Evolutionary conservation across 2,113 vertebrate genomes (phyloP).

Genomic region (Hemiprocne comata): DNA sequence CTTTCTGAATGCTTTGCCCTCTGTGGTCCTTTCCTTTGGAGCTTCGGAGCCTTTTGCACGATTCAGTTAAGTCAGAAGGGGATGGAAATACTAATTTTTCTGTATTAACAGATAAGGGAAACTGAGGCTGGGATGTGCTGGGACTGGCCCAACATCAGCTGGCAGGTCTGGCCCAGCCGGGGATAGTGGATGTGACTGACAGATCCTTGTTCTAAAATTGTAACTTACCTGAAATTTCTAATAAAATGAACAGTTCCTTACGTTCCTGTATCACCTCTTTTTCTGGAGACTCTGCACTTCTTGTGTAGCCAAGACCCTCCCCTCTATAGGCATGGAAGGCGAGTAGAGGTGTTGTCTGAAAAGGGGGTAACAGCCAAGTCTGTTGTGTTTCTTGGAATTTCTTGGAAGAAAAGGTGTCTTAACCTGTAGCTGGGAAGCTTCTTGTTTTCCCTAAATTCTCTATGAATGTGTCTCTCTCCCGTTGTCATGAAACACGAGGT

Average conservation of each 20-base stretch:
- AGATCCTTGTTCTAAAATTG: background rate
- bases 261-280: conserved; percentile 32
- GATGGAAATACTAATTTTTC: background rate
- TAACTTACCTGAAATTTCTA: conserved; percentile 13
- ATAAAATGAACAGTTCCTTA: conserved; percentile 45
- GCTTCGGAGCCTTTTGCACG: background rate
- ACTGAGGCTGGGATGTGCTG: background rate
- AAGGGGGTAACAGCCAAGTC: background rate
- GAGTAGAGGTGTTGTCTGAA: background rate
- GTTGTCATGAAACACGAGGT: fast-evolving
- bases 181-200: background rate
- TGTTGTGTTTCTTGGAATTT: fast-evolving
- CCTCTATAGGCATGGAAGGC: background rate
- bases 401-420: background rate
- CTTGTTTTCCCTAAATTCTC: background rate
- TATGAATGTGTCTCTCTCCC: fast-evolving
- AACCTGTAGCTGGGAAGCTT: background rate
- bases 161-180: background rate
- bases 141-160: background rate
- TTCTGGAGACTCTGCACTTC: background rate
- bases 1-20: background rate
- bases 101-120: background rate
- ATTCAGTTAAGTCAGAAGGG: background rate
- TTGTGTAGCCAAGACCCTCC: background rate
- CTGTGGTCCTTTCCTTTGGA: background rate